A percentile compares a stretch with the other conserved stretches of the same genome.
phyloP scores from a whole-genome alignment of 2,888 invertebrate species.

The Oscheius onirici region DNA sequence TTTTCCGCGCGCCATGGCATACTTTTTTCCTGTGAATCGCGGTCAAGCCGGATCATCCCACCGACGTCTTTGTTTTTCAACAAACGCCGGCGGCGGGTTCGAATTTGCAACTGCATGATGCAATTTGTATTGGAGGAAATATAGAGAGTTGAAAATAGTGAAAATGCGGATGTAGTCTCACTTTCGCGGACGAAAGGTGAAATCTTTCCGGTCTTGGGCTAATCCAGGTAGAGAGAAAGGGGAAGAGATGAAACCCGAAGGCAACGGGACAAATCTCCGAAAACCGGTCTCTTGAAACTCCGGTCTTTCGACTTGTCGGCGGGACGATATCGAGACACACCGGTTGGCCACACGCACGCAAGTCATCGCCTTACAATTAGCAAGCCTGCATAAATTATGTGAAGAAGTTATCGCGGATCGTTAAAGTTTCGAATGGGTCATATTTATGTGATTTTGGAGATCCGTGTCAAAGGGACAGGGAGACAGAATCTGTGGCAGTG shows the following conservation, averaged over 20 bases:
- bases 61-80: neutral
- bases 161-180: constrained; percentile 19
- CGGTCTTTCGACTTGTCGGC: neutral
- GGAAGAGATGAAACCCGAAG: constrained; percentile 11
- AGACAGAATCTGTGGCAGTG: too few relatives aligned
- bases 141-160: neutral
- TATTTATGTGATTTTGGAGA: too few relatives aligned
- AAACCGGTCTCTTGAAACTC: constrained; percentile 27
- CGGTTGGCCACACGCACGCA: too few relatives aligned
- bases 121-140: neutral
- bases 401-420: neutral
- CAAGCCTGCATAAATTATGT: neutral
- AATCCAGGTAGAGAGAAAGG: neutral
- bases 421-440: neutral
- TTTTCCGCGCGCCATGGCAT: neutral
- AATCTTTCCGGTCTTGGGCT: neutral
- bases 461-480: too few relatives aligned
- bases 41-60: constrained; percentile 15
- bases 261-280: neutral
- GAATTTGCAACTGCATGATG: neutral
- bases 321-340: constrained; percentile 12
- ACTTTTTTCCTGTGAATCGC: constrained; percentile 5
- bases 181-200: neutral
- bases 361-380: too few relatives aligned
- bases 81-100: neutral